phyloP scores from a whole-genome alignment of 2,113 vertebrate genomes.

The Octodon degus region DNA sequence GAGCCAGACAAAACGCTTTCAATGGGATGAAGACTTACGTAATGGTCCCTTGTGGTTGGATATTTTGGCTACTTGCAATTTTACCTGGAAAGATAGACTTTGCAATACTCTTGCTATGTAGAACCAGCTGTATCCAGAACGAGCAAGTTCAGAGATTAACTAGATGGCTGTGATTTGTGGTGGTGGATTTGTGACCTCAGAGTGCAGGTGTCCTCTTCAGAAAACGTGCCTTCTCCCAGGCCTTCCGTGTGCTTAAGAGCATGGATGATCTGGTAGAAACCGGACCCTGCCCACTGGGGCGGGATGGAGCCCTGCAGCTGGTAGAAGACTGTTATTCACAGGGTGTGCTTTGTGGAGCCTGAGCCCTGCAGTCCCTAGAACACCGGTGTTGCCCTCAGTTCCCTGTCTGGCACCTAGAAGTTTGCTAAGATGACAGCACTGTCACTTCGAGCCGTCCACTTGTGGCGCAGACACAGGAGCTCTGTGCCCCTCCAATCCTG shows the following conservation, averaged over 20 bases:
- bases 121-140: neutral
- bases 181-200: neutral
- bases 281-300: neutral
- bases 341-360: neutral
- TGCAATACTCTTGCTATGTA: neutral
- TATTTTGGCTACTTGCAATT: neutral
- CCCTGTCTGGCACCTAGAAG: neutral
- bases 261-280: slow-evolving; percentile 11
- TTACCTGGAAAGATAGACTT: slow-evolving; percentile 5
- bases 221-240: neutral
- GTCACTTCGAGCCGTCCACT: neutral
- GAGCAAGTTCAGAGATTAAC: slow-evolving; percentile 22
- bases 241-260: neutral
- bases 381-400: neutral
- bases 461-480: neutral
- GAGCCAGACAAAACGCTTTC: neutral
- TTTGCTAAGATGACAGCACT: neutral
- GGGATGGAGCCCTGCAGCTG: neutral
- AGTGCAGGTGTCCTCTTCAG: neutral
- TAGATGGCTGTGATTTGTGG: neutral
- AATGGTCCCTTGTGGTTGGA: neutral
- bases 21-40: neutral
- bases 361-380: neutral
- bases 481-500: slow-evolving; percentile 40
- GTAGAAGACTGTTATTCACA: neutral